Conservation (phyloP, 1,140 invertebrate species). For the Zelostemma sp. region DNA sequence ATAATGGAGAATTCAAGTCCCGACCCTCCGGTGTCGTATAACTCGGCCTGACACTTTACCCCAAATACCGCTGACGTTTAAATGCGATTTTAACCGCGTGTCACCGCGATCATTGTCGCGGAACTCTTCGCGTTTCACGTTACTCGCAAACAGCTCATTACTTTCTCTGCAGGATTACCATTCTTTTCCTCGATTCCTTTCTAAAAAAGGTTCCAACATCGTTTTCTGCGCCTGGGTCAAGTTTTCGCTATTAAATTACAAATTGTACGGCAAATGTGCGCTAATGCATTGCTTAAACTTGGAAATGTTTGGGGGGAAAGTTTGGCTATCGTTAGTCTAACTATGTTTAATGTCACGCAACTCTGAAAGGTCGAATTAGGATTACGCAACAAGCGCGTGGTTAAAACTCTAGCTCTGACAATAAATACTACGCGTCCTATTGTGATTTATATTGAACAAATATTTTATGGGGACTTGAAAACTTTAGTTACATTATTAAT, state of each 20-base stretch:
- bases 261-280: too few species aligned
- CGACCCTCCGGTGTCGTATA: constrained; percentile 8
- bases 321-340: constrained; percentile 2
- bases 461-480: too few species aligned
- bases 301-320: not conserved
- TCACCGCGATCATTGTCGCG: not conserved
- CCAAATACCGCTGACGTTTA: constrained; percentile 12
- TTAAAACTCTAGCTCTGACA: not conserved
- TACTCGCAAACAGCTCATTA: too few species aligned
- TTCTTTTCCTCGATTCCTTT: too few species aligned
- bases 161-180: too few species aligned
- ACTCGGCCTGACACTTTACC: constrained; percentile 4
- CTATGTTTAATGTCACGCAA: constrained; percentile 1
- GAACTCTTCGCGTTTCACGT: not conserved
- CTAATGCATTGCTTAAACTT: too few species aligned
- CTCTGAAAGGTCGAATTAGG: constrained; percentile 8
- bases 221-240: too few species aligned
- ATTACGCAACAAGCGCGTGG: constrained; percentile 9
- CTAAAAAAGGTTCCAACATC: too few species aligned
- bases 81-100: constrained; percentile 6
- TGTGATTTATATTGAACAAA: too few species aligned
- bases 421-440: too few species aligned
- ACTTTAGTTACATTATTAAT: too few species aligned
- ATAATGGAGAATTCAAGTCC: constrained; percentile 6
- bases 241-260: too few species aligned